Conservation (phyloP, 2,113 vertebrate genomes). For the Leucoraja erinaceus region DNA sequence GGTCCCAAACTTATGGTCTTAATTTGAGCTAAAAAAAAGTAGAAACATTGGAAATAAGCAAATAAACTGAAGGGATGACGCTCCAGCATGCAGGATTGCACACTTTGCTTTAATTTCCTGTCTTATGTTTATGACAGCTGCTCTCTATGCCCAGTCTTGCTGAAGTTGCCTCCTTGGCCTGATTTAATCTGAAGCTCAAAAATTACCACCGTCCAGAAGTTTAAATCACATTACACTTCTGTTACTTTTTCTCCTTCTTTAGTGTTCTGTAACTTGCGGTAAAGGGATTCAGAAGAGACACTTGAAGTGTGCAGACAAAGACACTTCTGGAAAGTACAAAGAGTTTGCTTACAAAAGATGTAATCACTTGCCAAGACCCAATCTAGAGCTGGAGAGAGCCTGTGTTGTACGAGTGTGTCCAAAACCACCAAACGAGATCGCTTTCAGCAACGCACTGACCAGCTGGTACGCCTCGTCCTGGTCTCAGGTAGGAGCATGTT, state of each 20-base stretch:
- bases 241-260: not conserved
- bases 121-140: no score
- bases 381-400: conserved; percentile 57
- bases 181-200: not conserved
- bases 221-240: not conserved
- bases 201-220: not conserved
- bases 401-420: conserved; percentile 59
- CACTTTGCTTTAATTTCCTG: not conserved
- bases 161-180: not conserved
- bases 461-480: conserved; percentile 71
- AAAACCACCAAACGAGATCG: conserved; percentile 41
- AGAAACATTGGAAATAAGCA: not conserved
- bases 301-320: conserved; percentile 72
- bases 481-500: conserved; percentile 63
- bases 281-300: conserved; percentile 65
- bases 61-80: not conserved
- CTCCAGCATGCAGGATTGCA: not conserved
- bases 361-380: conserved; percentile 60
- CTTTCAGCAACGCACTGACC: conserved; percentile 42
- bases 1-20: not conserved
- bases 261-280: conserved; percentile 76
- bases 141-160: not conserved
- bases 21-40: not conserved
- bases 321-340: conserved; percentile 66
- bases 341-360: conserved; percentile 70